These are phyloP conservation scores for Zaprionus camerounensis DNA, from an alignment of 1,140 invertebrate genomes.

Conservation along the genomic window DNA sequence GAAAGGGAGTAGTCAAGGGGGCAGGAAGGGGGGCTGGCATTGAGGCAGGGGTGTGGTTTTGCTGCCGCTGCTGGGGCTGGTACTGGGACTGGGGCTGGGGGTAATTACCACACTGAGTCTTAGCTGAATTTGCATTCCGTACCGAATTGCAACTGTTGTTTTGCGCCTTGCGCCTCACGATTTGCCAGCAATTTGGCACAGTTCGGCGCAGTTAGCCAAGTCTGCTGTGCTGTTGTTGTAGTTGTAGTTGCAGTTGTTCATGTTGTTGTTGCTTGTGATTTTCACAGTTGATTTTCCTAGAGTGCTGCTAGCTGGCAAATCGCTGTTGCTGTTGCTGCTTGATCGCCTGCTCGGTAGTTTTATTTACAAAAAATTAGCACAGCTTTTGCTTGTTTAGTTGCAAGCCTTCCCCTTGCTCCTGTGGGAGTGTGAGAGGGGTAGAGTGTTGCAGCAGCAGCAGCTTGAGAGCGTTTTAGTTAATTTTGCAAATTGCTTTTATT, in stretches of 20 bases:
- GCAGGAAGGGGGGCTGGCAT: background rate
- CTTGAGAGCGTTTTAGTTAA: constrained; percentile 72
- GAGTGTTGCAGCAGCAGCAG: background rate
- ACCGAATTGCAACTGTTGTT: constrained; percentile 83
- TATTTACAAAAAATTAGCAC: constrained; percentile 83
- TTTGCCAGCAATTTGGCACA: constrained; percentile 75
- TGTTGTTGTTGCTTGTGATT: constrained; percentile 34
- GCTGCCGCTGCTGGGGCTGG: constrained; percentile 27
- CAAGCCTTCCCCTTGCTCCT: constrained; percentile 5
- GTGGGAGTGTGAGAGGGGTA: constrained; percentile 27
- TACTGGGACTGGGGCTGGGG: constrained; percentile 21
- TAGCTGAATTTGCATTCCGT: constrained; percentile 81
- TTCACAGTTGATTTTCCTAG: constrained; percentile 77
- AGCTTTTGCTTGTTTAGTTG: constrained; percentile 77
- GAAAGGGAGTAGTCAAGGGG: constrained; percentile 6
- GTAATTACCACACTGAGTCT: constrained; percentile 66
- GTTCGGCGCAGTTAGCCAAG: constrained; percentile 47
- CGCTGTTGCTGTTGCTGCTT: constrained; percentile 29
- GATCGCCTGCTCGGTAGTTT: constrained; percentile 75
- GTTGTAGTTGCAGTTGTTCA: constrained; percentile 9
- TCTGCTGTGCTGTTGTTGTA: constrained; percentile 3
- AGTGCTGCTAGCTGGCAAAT: constrained; percentile 40
- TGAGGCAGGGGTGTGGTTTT: constrained; percentile 24
- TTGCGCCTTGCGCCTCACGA: constrained; percentile 80
- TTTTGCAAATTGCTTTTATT: constrained; percentile 83